Evolutionary conservation across 2,888 invertebrate genomes (phyloP), one percentile per base, ranked within the genome.

Genomic region (Pandemis cinnamomeana): DNA sequence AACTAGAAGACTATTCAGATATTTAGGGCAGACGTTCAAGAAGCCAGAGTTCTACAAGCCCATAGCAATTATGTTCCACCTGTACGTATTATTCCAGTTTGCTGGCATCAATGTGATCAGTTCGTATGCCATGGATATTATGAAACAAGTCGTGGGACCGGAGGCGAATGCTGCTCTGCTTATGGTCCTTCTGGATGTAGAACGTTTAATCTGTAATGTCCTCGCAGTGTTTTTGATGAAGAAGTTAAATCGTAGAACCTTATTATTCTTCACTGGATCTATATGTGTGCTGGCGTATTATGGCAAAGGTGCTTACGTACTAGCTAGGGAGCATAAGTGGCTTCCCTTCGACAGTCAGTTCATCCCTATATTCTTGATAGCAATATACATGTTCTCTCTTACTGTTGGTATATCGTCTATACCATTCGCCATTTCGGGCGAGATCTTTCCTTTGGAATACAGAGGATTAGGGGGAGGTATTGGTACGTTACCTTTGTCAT

Each of bases 361-460:
- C 93, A 80, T 95, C 11, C 93, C 95, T 0, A 85, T 95, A 82
- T 78, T 90, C 76, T 84, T 95, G 79, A 87, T 95, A 77, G 86
- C 95, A 73, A 77, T 91, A 0, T 96, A 96, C 79, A 95, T 95
- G 84, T 92, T 94, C 10, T 95, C 95, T 36, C 87, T 95, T 64
- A 93, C 95, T 10, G 89, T 95, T 8, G 96, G 96, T 0, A 91
- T 96, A 75, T 93, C 96, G 5, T 96, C 96, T 0, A 88, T 97
- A 77, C 96, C 97, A 0, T 97, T 97, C 91, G 95, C 96, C 13
- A 93, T 97, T 87, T 95, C 96, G 70, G 96, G 96, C 0, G 97
- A 97, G 84, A 93, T 97, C 41, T 96, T 96, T 83, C 95, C 96
- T 0, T 88, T 95, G 62, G 94, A 94, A 71, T 95, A 95, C 68